phyloP scores from a whole-genome alignment of 1,140 invertebrate species.

The Cydia amplana region DNA sequence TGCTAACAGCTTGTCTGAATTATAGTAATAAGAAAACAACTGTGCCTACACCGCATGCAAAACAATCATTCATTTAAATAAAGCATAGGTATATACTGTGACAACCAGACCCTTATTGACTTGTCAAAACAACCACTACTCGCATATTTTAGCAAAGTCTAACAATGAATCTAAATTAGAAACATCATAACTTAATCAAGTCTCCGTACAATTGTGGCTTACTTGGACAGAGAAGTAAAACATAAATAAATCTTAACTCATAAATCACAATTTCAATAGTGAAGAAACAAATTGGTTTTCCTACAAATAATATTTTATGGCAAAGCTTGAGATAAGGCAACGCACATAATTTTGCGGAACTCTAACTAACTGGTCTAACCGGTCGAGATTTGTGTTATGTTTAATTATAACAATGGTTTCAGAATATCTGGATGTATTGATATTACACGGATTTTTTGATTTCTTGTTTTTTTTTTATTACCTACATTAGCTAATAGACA shows the following conservation, averaged over 20 bases:
- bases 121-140: not conserved
- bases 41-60: not conserved
- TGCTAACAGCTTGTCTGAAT: not conserved
- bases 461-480: too few relatives aligned
- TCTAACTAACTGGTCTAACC: constrained; percentile 45
- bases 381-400: constrained; percentile 33
- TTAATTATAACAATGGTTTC: constrained; percentile 27
- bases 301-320: constrained; percentile 76
- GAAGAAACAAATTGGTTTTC: constrained; percentile 67
- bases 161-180: not conserved
- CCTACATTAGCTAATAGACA: too few relatives aligned
- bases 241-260: constrained; percentile 44
- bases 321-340: constrained; percentile 59
- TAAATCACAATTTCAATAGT: constrained; percentile 63
- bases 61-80: not conserved
- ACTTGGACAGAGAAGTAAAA: constrained; percentile 19
- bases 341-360: constrained; percentile 54
- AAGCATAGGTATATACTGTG: not conserved
- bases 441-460: not conserved
- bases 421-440: not conserved
- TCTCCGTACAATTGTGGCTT: not conserved
- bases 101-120: not conserved
- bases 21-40: not conserved
- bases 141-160: constrained; percentile 4
- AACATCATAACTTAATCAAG: constrained; percentile 19